phyloP scores from a whole-genome alignment of 2,797 vertebrate genomes.

The Rhodeus uyekii region DNA sequence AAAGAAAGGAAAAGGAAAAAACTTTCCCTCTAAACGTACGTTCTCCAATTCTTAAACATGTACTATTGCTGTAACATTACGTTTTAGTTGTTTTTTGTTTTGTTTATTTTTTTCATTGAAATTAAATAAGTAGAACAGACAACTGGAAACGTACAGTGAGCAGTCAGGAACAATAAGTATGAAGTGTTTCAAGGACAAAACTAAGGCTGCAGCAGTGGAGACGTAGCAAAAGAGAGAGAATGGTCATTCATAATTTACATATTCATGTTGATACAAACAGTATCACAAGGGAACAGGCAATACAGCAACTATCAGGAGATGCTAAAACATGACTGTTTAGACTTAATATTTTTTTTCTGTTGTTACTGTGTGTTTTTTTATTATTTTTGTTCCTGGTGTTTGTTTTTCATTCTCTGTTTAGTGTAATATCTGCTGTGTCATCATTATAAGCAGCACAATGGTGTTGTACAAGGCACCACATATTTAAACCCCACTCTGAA shows the following conservation, averaged over 20 bases:
- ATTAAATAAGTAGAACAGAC: background rate
- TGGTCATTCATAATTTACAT: constrained; percentile 44
- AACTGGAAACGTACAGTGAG: constrained; percentile 3
- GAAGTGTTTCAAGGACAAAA: constrained; percentile 29
- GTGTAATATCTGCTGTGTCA: constrained; percentile 66
- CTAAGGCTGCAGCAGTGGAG: constrained; percentile 29
- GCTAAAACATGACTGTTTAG: constrained; percentile 67
- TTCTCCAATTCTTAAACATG: constrained; percentile 4
- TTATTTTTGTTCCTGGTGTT: constrained; percentile 57
- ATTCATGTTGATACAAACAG: constrained; percentile 50
- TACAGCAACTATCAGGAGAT: constrained; percentile 56
- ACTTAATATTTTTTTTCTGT: constrained; percentile 42
- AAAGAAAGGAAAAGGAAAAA: background rate
- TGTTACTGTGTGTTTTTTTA: constrained; percentile 50
- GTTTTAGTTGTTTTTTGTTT: background rate
- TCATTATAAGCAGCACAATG: constrained; percentile 54
- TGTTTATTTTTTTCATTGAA: background rate
- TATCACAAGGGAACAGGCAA: constrained; percentile 52
- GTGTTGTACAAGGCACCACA: constrained; percentile 57
- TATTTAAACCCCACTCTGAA: constrained; percentile 74
- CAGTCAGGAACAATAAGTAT: constrained; percentile 15
- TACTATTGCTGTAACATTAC: constrained; percentile 4
- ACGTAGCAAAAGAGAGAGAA: constrained; percentile 78
- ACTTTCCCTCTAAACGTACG: background rate
- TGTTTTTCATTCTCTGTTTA: constrained; percentile 60